Conservation (phyloP, 2,888 invertebrate species). For the Brenthis ino region DNA sequence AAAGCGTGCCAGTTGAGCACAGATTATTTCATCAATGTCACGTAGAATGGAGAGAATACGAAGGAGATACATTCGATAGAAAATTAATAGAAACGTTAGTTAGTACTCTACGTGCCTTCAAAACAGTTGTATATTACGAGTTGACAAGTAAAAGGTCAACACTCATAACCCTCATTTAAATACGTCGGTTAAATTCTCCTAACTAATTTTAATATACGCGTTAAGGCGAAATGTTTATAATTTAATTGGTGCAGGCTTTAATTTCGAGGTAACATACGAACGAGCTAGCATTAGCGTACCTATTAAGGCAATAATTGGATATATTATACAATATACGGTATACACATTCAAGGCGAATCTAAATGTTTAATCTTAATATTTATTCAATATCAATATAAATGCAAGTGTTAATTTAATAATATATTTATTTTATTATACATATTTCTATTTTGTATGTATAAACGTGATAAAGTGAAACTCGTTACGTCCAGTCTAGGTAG, state of each 20-base stretch:
- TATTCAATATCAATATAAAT: constrained; percentile 1
- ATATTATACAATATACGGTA: constrained; percentile 17
- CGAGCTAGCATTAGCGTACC: constrained; percentile 9
- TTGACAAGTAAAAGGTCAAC: neutral
- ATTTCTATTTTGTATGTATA: neutral
- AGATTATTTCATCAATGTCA: no score
- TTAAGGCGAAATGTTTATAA: neutral
- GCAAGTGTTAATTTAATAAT: neutral
- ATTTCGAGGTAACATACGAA: constrained; percentile 15
- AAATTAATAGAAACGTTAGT: no score
- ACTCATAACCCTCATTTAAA: neutral
- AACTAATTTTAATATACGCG: neutral
- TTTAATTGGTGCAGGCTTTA: constrained; percentile 21
- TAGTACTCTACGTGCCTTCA: no score
- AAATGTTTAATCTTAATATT: constrained; percentile 11
- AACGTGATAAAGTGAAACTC: no score
- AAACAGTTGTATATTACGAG: neutral
- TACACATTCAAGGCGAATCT: constrained; percentile 27
- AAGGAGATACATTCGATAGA: no score
- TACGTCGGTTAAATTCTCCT: neutral
- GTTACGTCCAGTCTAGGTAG: no score
- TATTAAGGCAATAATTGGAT: constrained; percentile 22
- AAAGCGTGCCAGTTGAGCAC: no score
- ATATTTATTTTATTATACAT: neutral
- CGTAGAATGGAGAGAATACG: no score